Base-by-base conservation (phyloP, 2,113 vertebrate species). In the Entomyzon cyanotis region DNA sequence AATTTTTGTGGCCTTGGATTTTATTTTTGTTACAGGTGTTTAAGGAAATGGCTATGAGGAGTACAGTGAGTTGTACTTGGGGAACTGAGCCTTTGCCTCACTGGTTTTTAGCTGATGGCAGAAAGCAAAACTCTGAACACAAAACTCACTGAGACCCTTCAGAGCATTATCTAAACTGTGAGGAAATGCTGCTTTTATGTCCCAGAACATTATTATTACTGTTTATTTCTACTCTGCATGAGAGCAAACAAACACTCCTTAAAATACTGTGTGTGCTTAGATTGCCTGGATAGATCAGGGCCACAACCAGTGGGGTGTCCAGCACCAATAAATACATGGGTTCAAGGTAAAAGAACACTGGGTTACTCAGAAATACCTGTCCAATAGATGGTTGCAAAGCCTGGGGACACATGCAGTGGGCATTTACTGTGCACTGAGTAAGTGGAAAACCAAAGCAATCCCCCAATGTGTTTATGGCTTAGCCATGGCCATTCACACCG, bases 211-310 rank as follows among this genome's bases (percentile, higher is more conserved):
- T 71, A 33, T 85, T 95, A 49, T 50, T 88, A 41, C 44, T 78
- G 74, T 84, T 97, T 95, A 52, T 68, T 84, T 87, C 50, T 86
- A 6, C 16, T 89, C 87, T 90, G 76, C 68, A 47, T 89, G 63
- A 67, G 68, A 77, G 39, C 47, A 50, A 67, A 59, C 65, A 87
- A 50, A 76, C 73, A 60, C 59, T 80, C 22, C 33, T 74, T 81
- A 56, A 70, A 83, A 65, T 60, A 23, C 47, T 6, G 27, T 1
- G 5, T 67, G 7, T 64, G 46, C 70, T 83, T n/a, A 49, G 75
- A 33, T 79, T 93, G 82, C 55, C 46, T 70, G 50, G 71, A 17
- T 53, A 69, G 59, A 88, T 78, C 60, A 49, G 52, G 50, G 25
- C 39, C 33, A 25, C 16, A 62, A 2, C 28, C 23, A 16, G 35